Percentiles rank a stretch among this genome's conserved stretches.
Evolutionary conservation across 2,797 vertebrate species (phyloP).

Genomic region (Leptoclinus maculatus): DNA sequence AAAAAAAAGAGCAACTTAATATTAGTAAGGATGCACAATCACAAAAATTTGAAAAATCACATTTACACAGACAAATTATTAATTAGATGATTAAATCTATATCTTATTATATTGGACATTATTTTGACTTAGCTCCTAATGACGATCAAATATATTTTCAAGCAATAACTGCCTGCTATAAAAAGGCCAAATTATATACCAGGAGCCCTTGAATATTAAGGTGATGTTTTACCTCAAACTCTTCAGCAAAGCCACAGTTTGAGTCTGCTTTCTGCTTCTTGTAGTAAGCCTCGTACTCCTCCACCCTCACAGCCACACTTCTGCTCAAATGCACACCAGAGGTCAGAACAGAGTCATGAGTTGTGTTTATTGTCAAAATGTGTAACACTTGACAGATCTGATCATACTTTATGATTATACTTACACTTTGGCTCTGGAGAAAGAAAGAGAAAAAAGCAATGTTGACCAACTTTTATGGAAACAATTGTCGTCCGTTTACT

Average conservation of each 20-base stretch:
- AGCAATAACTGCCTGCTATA: neutral
- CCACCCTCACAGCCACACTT: constrained; percentile 87
- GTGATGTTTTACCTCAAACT: constrained; percentile 89
- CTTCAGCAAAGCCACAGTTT: constrained; percentile 95
- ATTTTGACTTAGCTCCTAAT: neutral
- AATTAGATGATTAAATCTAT: neutral
- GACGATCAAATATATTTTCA: neutral
- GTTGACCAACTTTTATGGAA: constrained; percentile 9
- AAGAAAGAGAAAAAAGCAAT: constrained; percentile 34
- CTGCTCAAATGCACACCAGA: constrained; percentile 76
- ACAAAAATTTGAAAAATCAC: neutral
- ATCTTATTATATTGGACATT: neutral
- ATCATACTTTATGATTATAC: constrained; percentile 42
- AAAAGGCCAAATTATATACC: neutral
- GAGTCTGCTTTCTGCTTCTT: constrained; percentile 93
- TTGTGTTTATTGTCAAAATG: neutral
- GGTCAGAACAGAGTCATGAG: neutral
- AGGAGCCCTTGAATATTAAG: neutral
- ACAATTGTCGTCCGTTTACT: neutral
- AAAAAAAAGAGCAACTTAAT: neutral
- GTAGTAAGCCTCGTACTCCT: constrained; percentile 91
- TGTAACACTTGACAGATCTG: neutral
- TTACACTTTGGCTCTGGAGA: constrained; percentile 81
- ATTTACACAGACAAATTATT: neutral
- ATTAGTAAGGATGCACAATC: neutral